phyloP scores from a whole-genome alignment of 2,113 vertebrate species.

The Nerophis lumbriciformis region DNA sequence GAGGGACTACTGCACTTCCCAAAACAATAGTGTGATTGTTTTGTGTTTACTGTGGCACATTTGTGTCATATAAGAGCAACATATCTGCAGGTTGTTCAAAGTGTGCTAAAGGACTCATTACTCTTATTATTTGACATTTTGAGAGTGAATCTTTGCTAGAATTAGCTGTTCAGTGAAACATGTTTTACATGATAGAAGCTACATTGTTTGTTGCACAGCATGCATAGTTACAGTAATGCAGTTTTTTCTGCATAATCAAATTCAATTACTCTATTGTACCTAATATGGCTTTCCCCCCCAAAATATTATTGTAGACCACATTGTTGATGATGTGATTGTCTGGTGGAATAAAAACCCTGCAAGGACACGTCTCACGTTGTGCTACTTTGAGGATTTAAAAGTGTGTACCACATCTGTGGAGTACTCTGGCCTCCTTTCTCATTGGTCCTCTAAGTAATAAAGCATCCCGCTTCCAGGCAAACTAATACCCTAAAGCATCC shows the following conservation, averaged over 20 bases:
- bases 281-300: not conserved
- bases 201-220: too few relatives aligned
- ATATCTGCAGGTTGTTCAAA: too few relatives aligned
- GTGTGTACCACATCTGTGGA: not conserved
- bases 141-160: too few relatives aligned
- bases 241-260: not conserved
- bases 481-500: not conserved
- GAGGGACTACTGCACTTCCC: too few relatives aligned
- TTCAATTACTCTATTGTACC: not conserved
- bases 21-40: too few relatives aligned
- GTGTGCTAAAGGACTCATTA: too few relatives aligned
- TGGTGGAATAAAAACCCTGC: not conserved
- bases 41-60: too few relatives aligned
- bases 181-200: too few relatives aligned
- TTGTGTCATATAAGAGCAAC: too few relatives aligned
- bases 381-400: constrained; percentile 2
- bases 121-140: too few relatives aligned
- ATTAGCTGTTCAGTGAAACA: too few relatives aligned
- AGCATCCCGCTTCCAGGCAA: constrained; percentile 2
- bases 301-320: not conserved
- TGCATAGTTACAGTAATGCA: too few relatives aligned
- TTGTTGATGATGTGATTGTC: constrained; percentile 1
- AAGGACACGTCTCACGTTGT: not conserved
- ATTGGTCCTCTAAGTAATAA: not conserved
- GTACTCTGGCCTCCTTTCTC: not conserved